Conservation (phyloP, 1,140 invertebrate species). For the Latrodectus geometricus region DNA sequence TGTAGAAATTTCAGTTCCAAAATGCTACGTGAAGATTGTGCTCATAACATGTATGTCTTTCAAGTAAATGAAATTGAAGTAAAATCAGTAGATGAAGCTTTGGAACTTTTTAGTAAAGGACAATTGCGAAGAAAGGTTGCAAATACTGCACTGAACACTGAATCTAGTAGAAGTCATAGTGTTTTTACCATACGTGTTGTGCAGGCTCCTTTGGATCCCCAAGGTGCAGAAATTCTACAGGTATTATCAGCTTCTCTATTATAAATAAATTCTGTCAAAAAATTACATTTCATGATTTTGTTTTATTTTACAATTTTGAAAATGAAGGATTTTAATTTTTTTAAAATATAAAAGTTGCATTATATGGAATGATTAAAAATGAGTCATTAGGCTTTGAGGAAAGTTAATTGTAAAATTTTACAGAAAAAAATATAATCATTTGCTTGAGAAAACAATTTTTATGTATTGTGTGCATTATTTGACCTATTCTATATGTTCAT, state of each 20-base stretch:
- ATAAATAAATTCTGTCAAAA: no score
- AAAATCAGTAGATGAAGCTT: conserved; percentile 89
- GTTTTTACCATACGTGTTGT: conserved; percentile 93
- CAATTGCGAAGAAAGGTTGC: conserved; percentile 87
- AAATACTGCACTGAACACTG: conserved; percentile 88
- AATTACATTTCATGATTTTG: no score
- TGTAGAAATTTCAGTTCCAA: conserved; percentile 73
- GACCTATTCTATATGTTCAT: no score
- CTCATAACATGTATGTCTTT: conserved; percentile 91
- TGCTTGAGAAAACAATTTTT: no score
- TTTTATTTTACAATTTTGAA: no score
- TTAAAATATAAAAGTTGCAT: no score
- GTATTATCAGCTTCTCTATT: conserved; percentile 60
- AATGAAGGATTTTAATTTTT: no score
- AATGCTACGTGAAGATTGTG: conserved; percentile 81
- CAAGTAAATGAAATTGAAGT: conserved; percentile 91
- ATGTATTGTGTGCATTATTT: no score
- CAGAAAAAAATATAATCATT: no score
- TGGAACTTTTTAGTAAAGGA: conserved; percentile 84
- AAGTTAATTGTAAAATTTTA: no score
- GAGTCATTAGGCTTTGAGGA: no score
- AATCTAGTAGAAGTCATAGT: conserved; percentile 93
- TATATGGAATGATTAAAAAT: no score
- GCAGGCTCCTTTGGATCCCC: conserved; percentile 82
- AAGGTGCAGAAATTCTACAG: conserved; percentile 75